Conservation (phyloP, 2,113 vertebrate species). For the Perca fluviatilis region DNA sequence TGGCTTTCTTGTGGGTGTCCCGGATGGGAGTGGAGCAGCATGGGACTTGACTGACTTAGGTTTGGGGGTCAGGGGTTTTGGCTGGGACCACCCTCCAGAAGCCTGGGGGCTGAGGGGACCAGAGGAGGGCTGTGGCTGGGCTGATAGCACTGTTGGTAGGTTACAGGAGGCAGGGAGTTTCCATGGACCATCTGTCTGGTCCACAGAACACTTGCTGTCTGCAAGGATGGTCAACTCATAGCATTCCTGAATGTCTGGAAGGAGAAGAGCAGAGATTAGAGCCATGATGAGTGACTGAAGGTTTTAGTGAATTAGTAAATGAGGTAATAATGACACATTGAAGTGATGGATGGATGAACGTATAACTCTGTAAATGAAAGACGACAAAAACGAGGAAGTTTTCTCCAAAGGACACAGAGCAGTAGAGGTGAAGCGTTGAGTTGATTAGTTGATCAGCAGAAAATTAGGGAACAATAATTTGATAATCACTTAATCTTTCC, state of each 20-base stretch:
- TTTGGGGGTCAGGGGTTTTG: slow-evolving; percentile 41
- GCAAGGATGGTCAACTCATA: slow-evolving; percentile 73
- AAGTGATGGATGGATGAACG: not conserved
- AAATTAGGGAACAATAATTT: not conserved
- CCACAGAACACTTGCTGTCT: slow-evolving; percentile 46
- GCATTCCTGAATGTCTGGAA: slow-evolving; percentile 80
- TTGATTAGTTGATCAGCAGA: not conserved
- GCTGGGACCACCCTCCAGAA: slow-evolving; percentile 17
- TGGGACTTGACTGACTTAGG: slow-evolving; percentile 66
- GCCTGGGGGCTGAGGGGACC: not conserved
- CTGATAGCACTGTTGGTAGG: slow-evolving; percentile 17
- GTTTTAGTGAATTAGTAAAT: not conserved
- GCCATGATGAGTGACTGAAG: not conserved
- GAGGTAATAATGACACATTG: not conserved
- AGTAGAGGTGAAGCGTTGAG: not conserved
- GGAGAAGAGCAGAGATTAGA: not conserved
- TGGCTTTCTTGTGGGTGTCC: slow-evolving; percentile 5
- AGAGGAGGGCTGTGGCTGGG: slow-evolving; percentile 17
- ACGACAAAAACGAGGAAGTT: not conserved
- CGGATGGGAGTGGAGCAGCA: slow-evolving; percentile 61
- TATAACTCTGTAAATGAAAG: not conserved
- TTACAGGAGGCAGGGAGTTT: not conserved
- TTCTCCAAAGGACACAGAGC: not conserved
- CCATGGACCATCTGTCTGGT: not conserved
- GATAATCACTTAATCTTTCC: not conserved